These are phyloP conservation scores for Drymonia ruficornis DNA, from an alignment of 2,888 invertebrate species.

Conservation along the genomic window DNA sequence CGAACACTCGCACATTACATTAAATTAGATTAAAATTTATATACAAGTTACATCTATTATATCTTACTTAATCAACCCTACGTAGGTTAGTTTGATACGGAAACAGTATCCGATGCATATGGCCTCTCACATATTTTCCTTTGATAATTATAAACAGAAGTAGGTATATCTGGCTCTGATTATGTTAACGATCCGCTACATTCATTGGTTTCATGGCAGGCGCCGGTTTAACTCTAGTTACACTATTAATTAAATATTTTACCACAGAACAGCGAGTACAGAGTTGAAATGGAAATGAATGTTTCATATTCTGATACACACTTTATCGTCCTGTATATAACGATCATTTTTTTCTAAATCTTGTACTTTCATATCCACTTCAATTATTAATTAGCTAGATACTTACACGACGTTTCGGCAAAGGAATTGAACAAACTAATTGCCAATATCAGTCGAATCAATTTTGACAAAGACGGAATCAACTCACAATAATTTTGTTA, in stretches of 20 bases:
- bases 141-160: slow-evolving; percentile 27
- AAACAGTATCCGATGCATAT: slow-evolving; percentile 63
- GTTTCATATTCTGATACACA: neutral
- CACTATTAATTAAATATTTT: slow-evolving; percentile 43
- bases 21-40: slow-evolving; percentile 80
- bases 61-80: slow-evolving; percentile 70
- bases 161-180: slow-evolving; percentile 37
- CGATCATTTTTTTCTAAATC: slow-evolving; percentile 7
- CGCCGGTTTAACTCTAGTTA: slow-evolving; percentile 35
- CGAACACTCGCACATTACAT: slow-evolving; percentile 83
- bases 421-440: slow-evolving; percentile 46
- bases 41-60: slow-evolving; percentile 79
- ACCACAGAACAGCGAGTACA: slow-evolving; percentile 64
- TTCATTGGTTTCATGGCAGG: slow-evolving; percentile 33
- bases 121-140: slow-evolving; percentile 57
- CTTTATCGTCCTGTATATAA: slow-evolving; percentile 1
- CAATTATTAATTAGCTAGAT: slow-evolving; percentile 27
- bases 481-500: slow-evolving; percentile 54
- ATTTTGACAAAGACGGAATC: slow-evolving; percentile 74
- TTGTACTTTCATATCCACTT: slow-evolving; percentile 30
- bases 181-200: slow-evolving; percentile 45
- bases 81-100: slow-evolving; percentile 58
- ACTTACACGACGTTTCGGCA: slow-evolving; percentile 32
- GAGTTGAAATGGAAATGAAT: slow-evolving; percentile 45
- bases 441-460: slow-evolving; percentile 65